Evolutionary conservation across 1,140 invertebrate species (phyloP), one percentile per base, ranked within the genome.

Genomic region (Rhyzopertha dominica): DNA sequence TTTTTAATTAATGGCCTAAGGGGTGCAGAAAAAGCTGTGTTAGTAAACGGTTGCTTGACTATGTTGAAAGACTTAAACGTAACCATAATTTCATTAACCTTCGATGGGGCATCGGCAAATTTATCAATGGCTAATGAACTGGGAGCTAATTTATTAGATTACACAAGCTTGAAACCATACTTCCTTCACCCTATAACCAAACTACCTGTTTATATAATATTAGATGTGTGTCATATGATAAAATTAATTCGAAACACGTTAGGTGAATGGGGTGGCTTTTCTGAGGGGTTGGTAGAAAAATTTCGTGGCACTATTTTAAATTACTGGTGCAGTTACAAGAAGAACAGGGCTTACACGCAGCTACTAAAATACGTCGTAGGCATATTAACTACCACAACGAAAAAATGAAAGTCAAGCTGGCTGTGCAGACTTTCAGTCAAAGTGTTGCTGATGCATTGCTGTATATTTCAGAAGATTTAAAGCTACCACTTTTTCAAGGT

Each of bases 361-460:
- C 29, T 0, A 65, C 52, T 34, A 67, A 65, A 49, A 13, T 68
- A 19, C 53, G 29, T 19, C 48, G 34, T 14, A 23, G 36, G 12
- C 63, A 67, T 51, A 30, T 68, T 16, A 30, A 54, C 40, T 66
- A 43, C 40, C n/a, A 43, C 5, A 49, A 57, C 25, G 40, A 62
- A 18, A 64, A 62, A 59, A 66, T 64, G 51, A 62, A 65, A 40
- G 56, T 65, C 7, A 58, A 59, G 40, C 34, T 67, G 29, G 58
- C 53, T 17, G 47, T 51, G 10, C 60, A 67, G 58, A 39, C 55
- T 17, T 42, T 67, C 5, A 69, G 63, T 53, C 13, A 49, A 10
- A 61, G 52, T 41, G 54, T 58, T 25, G 43, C 53, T 20, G 26
- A 56, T 23, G 40, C 48, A 9, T 31, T 64, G n/a, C n/a, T n/a